phyloP scores from a whole-genome alignment of 2,797 vertebrate genomes.

The Hozukius guyotensis region DNA sequence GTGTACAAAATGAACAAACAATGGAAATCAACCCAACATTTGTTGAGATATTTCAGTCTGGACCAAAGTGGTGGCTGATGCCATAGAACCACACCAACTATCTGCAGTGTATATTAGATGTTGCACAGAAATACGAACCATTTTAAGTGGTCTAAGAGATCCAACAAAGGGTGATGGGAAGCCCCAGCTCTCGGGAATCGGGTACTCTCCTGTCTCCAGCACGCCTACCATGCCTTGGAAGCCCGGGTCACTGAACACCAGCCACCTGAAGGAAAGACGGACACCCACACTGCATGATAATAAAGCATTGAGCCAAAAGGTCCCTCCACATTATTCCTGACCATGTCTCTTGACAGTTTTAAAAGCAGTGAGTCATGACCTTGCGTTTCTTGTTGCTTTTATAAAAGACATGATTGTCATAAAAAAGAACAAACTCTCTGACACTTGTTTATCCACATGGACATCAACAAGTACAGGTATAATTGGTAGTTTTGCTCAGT shows the following conservation, averaged over 20 bases:
- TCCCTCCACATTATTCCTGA: neutral
- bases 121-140: constrained; percentile 79
- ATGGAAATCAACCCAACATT: neutral
- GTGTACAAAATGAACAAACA: neutral
- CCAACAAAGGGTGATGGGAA: constrained; percentile 88
- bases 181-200: constrained; percentile 89
- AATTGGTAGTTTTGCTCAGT: neutral
- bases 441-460: neutral
- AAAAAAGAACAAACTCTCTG: neutral
- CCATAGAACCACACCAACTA: neutral
- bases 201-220: constrained; percentile 90
- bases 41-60: neutral
- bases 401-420: neutral
- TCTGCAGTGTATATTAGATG: neutral
- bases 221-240: constrained; percentile 90
- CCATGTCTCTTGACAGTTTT: neutral
- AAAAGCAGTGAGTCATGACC: neutral
- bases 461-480: neutral
- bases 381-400: neutral
- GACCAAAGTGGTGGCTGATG: neutral
- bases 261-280: constrained; percentile 83
- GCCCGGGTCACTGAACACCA: constrained; percentile 92
- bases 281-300: neutral
- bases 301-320: neutral
- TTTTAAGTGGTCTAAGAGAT: constrained; percentile 91